Conservation (phyloP, 1,140 invertebrate species). For the Formica selysi region DNA sequence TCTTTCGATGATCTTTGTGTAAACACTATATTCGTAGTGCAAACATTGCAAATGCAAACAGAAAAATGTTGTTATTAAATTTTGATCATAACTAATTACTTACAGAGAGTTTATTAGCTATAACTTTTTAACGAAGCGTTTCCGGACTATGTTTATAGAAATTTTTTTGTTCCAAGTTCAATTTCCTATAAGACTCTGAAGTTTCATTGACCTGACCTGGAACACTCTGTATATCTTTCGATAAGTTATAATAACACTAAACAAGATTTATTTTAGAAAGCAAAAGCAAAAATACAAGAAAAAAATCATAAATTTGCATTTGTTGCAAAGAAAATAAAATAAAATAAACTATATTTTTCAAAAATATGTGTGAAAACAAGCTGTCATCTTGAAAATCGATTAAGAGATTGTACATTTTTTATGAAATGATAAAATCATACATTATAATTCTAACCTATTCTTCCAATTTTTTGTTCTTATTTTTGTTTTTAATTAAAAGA, state of each 20-base stretch:
- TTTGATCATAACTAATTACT: no score
- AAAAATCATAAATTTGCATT: not conserved
- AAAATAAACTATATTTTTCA: not conserved
- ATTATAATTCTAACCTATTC: not conserved
- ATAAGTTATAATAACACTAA: constrained; percentile 9
- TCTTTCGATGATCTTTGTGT: no score
- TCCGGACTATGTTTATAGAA: no score
- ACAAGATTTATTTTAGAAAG: not conserved
- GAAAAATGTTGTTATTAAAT: no score
- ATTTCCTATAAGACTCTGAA: no score
- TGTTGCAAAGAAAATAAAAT: not conserved
- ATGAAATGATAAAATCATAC: not conserved
- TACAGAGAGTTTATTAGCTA: no score
- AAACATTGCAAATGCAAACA: no score
- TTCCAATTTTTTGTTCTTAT: not conserved
- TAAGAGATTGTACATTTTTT: constrained; percentile 37
- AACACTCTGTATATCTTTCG: not conserved
- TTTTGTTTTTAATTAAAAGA: not conserved
- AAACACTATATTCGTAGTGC: no score
- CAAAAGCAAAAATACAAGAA: not conserved
- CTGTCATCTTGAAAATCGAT: not conserved
- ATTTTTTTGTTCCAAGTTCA: no score
- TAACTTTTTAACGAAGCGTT: no score
- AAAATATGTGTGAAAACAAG: not conserved
- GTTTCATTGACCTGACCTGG: no score